A percentile compares a stretch with the other conserved stretches of the same genome.
Conservation (phyloP, 1,140 invertebrate genomes). For the Choristoneura fumiferana region DNA sequence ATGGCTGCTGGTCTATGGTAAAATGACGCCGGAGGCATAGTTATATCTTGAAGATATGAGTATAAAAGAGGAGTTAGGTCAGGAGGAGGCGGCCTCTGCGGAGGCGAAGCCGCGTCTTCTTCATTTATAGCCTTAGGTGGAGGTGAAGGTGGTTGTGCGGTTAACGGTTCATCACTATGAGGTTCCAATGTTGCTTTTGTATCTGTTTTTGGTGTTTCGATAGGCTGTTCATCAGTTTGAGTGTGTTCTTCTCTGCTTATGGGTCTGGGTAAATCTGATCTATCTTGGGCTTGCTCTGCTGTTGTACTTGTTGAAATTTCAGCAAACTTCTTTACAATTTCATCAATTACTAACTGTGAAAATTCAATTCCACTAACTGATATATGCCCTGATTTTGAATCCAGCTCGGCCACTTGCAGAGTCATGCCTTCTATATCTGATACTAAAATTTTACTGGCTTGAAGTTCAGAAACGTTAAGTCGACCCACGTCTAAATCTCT, state of each 20-base stretch:
- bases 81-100: constrained; percentile 79
- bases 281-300: constrained; percentile 25
- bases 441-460: constrained; percentile 87
- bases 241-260: constrained; percentile 68
- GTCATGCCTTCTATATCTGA: constrained; percentile 88
- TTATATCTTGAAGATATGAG: constrained; percentile 79
- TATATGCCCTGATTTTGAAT: constrained; percentile 81
- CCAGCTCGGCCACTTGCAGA: constrained; percentile 84
- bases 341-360: constrained; percentile 81
- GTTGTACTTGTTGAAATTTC: constrained; percentile 58
- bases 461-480: constrained; percentile 85
- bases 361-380: constrained; percentile 82
- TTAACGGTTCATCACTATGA: constrained; percentile 28
- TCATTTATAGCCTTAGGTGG: constrained; percentile 46
- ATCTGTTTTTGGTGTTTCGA: constrained; percentile 19
- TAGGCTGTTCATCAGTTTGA: constrained; percentile 56
- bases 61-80: constrained; percentile 72
- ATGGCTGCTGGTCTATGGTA: constrained; percentile 62
- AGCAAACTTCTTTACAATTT: constrained; percentile 79
- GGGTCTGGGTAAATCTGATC: constrained; percentile 37
- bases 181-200: constrained; percentile 23
- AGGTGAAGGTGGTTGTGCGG: constrained; percentile 27
- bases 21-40: constrained; percentile 57
- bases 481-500: constrained; percentile 87
- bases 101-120: constrained; percentile 58